phyloP scores from a whole-genome alignment of 1,140 invertebrate genomes.

The Drosophila trapezifrons region DNA sequence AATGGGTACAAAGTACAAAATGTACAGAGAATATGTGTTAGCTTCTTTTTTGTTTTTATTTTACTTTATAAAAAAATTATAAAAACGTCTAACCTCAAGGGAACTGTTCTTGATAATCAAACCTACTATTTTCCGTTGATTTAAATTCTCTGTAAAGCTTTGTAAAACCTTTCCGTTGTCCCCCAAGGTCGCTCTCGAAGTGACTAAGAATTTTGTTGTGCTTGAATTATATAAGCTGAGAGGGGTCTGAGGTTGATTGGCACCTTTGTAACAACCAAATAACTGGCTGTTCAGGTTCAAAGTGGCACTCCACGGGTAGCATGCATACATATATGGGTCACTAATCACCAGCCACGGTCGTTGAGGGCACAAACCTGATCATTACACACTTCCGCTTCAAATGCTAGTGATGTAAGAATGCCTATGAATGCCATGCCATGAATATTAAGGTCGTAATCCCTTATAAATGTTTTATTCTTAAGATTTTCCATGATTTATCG shows the following conservation, averaged over 20 bases:
- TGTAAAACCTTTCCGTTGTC: slow-evolving; percentile 10
- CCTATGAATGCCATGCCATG: slow-evolving; percentile 3
- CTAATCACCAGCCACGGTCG: slow-evolving; percentile 41
- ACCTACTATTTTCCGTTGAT: slow-evolving; percentile 1
- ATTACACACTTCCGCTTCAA: slow-evolving; percentile 23
- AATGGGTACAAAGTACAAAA: neutral
- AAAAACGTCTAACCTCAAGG: neutral
- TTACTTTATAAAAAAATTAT: neutral
- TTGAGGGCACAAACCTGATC: slow-evolving; percentile 1
- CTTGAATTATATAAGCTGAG: slow-evolving; percentile 11
- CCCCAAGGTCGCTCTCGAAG: slow-evolving; percentile 6
- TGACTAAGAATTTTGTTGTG: slow-evolving; percentile 32
- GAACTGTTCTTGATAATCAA: neutral
- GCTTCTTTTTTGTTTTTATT: neutral
- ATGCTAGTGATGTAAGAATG: slow-evolving; percentile 13
- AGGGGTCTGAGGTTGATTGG: slow-evolving; percentile 14
- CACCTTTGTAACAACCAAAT: slow-evolving; percentile 36
- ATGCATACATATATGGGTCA: slow-evolving; percentile 27
- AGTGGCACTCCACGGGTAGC: slow-evolving; percentile 16
- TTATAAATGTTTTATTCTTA: slow-evolving; percentile 15
- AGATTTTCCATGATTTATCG: slow-evolving; percentile 21
- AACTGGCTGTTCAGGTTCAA: slow-evolving; percentile 26
- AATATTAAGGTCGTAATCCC: slow-evolving; percentile 21
- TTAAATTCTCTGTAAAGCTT: slow-evolving; percentile 1
- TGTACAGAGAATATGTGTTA: neutral